A percentile compares a stretch with the other conserved stretches of the same genome.
These are phyloP conservation scores for Philypnodon macrostomus DNA, from an alignment of 2,797 vertebrate species.

Conservation along the genomic window DNA sequence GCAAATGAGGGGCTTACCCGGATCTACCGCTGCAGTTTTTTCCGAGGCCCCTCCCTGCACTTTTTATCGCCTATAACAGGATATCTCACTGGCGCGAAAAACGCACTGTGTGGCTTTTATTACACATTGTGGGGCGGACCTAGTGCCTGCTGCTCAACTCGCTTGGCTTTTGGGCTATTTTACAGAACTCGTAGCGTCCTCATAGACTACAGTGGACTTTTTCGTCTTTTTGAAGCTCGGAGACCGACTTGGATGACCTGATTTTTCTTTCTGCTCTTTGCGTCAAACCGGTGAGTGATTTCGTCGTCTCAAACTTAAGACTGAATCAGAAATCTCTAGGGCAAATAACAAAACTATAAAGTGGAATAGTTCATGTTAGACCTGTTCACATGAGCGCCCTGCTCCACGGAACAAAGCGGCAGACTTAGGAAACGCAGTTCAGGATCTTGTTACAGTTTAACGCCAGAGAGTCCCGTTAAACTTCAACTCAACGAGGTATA, in stretches of 20 bases:
- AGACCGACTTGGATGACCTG: constrained; percentile 30
- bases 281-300: constrained; percentile 59
- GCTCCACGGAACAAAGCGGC: constrained; percentile 53
- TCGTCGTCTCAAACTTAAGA: constrained; percentile 34
- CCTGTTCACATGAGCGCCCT: constrained; percentile 12
- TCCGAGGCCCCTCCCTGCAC: constrained; percentile 61
- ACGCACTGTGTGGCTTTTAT: constrained; percentile 61
- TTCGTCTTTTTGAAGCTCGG: constrained; percentile 10
- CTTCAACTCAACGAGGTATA: not conserved
- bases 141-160: constrained; percentile 1
- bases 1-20: constrained; percentile 63
- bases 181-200: not conserved
- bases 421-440: constrained; percentile 34
- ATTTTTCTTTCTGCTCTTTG: constrained; percentile 15
- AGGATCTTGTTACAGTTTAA: constrained; percentile 14
- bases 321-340: not conserved
- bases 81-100: constrained; percentile 76
- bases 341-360: not conserved
- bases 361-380: constrained; percentile 9
- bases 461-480: constrained; percentile 10
- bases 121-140: constrained; percentile 42
- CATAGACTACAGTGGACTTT: constrained; percentile 15
- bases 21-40: constrained; percentile 69
- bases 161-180: constrained; percentile 3
- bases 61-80: constrained; percentile 65